Evolutionary conservation across 2,888 invertebrate species (phyloP).

Genomic region (Euclidia mi): DNA sequence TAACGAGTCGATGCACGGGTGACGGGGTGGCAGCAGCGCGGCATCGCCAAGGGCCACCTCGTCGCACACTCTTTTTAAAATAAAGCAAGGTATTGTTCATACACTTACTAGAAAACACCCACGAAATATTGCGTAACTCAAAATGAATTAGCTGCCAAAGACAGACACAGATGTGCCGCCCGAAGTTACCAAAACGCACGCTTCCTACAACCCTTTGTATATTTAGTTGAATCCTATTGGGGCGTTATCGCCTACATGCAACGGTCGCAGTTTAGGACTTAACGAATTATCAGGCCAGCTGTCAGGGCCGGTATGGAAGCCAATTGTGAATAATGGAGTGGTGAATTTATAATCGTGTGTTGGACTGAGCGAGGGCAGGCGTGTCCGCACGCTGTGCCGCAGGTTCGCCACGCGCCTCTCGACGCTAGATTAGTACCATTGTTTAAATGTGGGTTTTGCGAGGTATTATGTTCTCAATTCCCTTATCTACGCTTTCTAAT

Average conservation of each 20-base stretch:
- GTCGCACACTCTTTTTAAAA: constrained; percentile 47
- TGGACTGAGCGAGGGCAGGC: constrained; percentile 51
- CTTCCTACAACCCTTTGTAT: constrained; percentile 60
- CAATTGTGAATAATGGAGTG: constrained; percentile 83
- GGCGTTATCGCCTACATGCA: constrained; percentile 83
- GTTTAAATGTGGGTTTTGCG: constrained; percentile 59
- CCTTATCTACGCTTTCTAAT: no score
- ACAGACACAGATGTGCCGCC: no score
- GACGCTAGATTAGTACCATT: constrained; percentile 64
- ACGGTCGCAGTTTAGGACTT: constrained; percentile 83
- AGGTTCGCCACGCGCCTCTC: constrained; percentile 50
- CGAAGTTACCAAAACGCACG: constrained; percentile 42
- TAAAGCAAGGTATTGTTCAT: constrained; percentile 48
- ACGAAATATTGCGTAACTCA: constrained; percentile 16
- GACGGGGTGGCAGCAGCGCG: constrained; percentile 45
- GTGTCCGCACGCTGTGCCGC: constrained; percentile 37
- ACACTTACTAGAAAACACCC: constrained; percentile 17
- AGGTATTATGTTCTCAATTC: constrained; percentile 6
- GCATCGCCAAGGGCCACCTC: constrained; percentile 27
- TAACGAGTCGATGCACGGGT: constrained; percentile 79
- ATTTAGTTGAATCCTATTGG: constrained; percentile 77
- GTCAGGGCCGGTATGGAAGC: constrained; percentile 79
- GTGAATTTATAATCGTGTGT: constrained; percentile 74
- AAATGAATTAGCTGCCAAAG: constrained; percentile 14
- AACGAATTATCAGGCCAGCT: constrained; percentile 83